These are phyloP conservation scores for Heterotis niloticus DNA, from an alignment of 2,113 vertebrate genomes.

Conservation along the genomic window DNA sequence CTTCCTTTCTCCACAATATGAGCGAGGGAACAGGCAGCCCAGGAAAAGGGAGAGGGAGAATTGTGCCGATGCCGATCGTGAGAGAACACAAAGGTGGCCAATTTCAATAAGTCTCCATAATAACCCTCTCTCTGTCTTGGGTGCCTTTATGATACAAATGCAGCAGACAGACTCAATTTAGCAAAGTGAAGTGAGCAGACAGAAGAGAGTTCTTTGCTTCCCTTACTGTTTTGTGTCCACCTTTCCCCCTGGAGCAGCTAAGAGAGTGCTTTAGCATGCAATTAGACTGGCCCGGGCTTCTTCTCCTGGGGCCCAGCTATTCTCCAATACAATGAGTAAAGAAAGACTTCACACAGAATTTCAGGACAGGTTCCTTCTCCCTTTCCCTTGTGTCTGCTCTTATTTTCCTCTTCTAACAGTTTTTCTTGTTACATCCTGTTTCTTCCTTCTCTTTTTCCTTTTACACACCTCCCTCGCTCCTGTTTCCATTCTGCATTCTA, in stretches of 20 bases:
- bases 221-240: constrained; percentile 7
- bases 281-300: constrained; percentile 24
- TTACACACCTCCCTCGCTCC: background rate
- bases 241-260: constrained; percentile 23
- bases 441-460: background rate
- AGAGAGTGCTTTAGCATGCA: constrained; percentile 19
- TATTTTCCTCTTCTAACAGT: background rate
- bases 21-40: constrained; percentile 9
- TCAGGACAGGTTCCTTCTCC: background rate
- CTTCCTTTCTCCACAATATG: constrained; percentile 10
- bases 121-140: constrained; percentile 18
- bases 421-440: background rate
- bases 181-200: background rate
- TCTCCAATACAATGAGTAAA: constrained; percentile 11
- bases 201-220: background rate
- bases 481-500: background rate
- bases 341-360: constrained; percentile 18
- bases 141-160: constrained; percentile 39
- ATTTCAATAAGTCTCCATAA: constrained; percentile 32
- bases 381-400: background rate
- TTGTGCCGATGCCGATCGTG: background rate
- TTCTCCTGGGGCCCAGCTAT: constrained; percentile 18
- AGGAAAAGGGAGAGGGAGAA: background rate
- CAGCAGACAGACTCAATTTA: constrained; percentile 22
- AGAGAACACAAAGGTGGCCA: constrained; percentile 18